phyloP scores from a whole-genome alignment of 37 sponge, comb jelly and placozoan species.

The Haliclona indistincta region DNA sequence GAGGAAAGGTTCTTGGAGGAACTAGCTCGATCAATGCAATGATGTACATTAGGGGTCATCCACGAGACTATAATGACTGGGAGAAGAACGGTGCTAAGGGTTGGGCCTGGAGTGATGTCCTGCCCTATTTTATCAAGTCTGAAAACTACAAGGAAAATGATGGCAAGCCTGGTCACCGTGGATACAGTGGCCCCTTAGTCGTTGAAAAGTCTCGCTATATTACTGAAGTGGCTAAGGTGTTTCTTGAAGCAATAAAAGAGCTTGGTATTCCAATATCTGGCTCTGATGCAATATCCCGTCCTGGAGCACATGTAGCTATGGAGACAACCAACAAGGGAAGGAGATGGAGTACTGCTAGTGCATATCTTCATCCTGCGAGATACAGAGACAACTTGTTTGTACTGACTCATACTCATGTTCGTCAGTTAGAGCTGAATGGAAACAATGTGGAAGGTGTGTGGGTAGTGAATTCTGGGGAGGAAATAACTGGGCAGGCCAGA shows the following conservation, averaged over 20 bases:
- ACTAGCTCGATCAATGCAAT: slow-evolving; percentile 75
- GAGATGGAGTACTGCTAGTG: slow-evolving; percentile 63
- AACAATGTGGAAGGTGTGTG: slow-evolving; percentile 38
- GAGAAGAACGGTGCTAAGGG: slow-evolving; percentile 73
- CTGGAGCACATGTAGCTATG: slow-evolving; percentile 61
- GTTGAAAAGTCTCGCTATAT: slow-evolving; percentile 34
- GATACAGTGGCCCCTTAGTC: slow-evolving; percentile 64
- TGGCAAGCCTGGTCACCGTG: slow-evolving; percentile 64
- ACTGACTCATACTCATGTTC: slow-evolving; percentile 39
- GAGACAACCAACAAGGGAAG: slow-evolving; percentile 53
- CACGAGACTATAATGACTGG: slow-evolving; percentile 82
- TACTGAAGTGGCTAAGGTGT: slow-evolving; percentile 46
- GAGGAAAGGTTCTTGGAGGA: slow-evolving; percentile 84
- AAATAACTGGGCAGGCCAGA: slow-evolving; percentile 24
- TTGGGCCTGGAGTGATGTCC: slow-evolving; percentile 77
- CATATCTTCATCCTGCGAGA: slow-evolving; percentile 67
- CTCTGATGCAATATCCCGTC: slow-evolving; percentile 68
- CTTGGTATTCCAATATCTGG: slow-evolving; percentile 62
- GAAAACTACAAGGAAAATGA: slow-evolving; percentile 45
- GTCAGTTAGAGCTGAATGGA: slow-evolving; percentile 39
- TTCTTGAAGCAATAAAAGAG: slow-evolving; percentile 70
- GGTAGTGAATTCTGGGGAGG: slow-evolving; percentile 27
- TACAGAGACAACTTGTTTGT: slow-evolving; percentile 63
- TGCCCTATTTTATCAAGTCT: slow-evolving; percentile 88
- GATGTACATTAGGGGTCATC: slow-evolving; percentile 83